These are phyloP conservation scores for Rostratula benghalensis DNA, from an alignment of 2,113 vertebrate genomes.

Conservation along the genomic window DNA sequence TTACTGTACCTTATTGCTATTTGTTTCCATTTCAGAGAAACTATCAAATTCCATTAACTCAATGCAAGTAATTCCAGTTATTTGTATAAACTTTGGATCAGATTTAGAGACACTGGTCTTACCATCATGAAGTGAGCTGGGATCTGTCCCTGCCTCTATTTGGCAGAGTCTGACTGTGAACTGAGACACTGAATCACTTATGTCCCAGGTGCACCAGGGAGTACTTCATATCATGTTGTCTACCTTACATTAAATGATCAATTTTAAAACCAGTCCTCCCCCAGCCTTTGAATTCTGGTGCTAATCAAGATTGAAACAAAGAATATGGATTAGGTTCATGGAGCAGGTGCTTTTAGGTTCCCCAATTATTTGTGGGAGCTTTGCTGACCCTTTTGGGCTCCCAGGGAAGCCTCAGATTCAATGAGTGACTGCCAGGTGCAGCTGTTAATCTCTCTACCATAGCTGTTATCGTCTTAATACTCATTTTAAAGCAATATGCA, in stretches of 20 bases:
- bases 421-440: neutral
- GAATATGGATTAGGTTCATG: neutral
- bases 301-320: neutral
- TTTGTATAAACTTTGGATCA: neutral
- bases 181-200: neutral
- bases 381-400: neutral
- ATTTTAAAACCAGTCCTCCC: neutral
- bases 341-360: neutral
- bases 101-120: neutral
- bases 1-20: neutral
- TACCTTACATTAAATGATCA: neutral
- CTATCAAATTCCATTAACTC: neutral
- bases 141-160: neutral
- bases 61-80: neutral
- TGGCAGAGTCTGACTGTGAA: neutral
- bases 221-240: neutral
- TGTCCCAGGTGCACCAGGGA: neutral
- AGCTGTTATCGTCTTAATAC: neutral
- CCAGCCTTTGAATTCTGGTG: neutral
- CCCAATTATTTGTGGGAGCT: neutral
- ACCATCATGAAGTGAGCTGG: neutral
- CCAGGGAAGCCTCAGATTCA: neutral
- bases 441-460: neutral
- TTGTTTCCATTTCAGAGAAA: neutral
- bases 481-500: neutral